These are phyloP conservation scores for Crax fasciolata DNA, from an alignment of 2,797 vertebrate genomes.

Conservation along the genomic window DNA sequence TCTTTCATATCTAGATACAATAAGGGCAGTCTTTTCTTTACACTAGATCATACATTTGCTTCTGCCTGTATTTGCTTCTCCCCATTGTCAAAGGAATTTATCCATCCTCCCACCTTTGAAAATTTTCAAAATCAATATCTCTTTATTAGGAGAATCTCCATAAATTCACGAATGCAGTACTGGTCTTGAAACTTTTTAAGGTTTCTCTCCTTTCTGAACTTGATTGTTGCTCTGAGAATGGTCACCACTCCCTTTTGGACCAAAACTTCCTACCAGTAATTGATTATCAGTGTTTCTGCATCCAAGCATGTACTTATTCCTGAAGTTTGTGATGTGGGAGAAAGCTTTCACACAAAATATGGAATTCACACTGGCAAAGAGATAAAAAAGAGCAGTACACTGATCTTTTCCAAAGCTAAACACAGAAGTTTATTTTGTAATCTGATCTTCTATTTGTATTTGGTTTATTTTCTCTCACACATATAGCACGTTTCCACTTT, in stretches of 20 bases:
- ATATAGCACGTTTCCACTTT: neutral
- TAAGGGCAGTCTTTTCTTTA: neutral
- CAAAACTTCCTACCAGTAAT: neutral
- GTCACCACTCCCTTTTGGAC: neutral
- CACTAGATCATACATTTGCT: neutral
- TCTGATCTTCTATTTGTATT: neutral
- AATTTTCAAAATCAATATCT: neutral
- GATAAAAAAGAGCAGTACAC: neutral
- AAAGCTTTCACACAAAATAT: neutral
- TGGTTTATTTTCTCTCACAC: neutral
- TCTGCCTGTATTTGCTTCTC: neutral
- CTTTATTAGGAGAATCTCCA: neutral
- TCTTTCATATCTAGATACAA: neutral
- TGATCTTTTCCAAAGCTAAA: neutral
- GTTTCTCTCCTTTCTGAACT: neutral
- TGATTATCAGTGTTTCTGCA: neutral
- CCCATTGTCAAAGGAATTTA: neutral
- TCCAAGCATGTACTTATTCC: neutral
- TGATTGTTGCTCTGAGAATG: neutral
- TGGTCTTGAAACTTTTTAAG: neutral
- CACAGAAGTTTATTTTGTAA: neutral
- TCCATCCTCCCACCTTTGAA: neutral
- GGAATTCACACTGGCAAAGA: neutral
- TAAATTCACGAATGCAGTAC: fast-evolving
- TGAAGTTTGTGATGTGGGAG: neutral